Evolutionary conservation across 2,797 vertebrate species (phyloP), one percentile per base, ranked within the genome.

Genomic region (Oreonectes daqikongensis): DNA sequence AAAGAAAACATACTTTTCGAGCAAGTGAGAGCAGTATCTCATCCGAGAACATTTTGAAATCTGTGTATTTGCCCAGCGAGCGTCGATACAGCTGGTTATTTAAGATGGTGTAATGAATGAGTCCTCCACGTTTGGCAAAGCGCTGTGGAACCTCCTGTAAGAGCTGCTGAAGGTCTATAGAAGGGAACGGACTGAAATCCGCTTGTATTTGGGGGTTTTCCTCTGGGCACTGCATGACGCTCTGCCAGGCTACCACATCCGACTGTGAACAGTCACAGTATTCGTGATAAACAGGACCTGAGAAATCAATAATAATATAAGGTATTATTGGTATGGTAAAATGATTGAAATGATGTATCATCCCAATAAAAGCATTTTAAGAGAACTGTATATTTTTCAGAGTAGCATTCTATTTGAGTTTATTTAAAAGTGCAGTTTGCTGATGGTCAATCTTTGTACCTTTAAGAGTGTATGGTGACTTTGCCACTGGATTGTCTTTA

Each of bases 1-100:
- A 7, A 50, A n/a, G 4, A 61, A 24, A 22, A 22, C 1, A 53
- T 69, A 98, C 97, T 94, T 99, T 98, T 82, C 96, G 93, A 26
- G 90, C 86, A 59, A 98, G 75, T 0, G 97, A 98, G 6, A 95
- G 92, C 84, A 98, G 84, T 69, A 97, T 98, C 84, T 98, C 96
- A 75, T 98, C 96, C 0, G 96, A 98, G 90, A 98, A 98, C 94
- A 98, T 98, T 91, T 96, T 98, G 92, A 98, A 98, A 91, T 97
- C 96, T 0, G 96, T 98, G 85, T 98, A 98, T 79, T 93, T 96
- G 17, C 96, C 95, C 69, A 97, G 85, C 12, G 94, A 91, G 76
- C 92, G 93, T 32, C 95, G 92, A 86, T 96, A 93, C 86, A 98
- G 66, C 50, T 44, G 90, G 85, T 98, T 97, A 84, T 89, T 55